Evolutionary conservation across 2,888 invertebrate species (phyloP), one percentile per base, ranked within the genome.

Genomic region (Leptinotarsa juncta): DNA sequence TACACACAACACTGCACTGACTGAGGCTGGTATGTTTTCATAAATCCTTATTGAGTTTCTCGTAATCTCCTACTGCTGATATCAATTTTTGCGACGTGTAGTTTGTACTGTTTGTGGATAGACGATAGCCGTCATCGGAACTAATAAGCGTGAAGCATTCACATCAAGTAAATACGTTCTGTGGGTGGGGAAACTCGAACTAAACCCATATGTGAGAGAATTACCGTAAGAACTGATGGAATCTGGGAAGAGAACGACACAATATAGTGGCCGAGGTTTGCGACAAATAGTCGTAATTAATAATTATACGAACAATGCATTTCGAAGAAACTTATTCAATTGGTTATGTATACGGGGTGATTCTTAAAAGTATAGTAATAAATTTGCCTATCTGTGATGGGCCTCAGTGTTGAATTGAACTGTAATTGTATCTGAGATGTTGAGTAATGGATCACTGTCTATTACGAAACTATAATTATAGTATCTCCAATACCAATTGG

Each of bases 31-130:
- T 62, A 14, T 57, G 23, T 57, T 57, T 57, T 57, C 20, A 26
- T 57, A 23, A 57, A 57, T 62, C 32, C 62, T 32, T 62, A 62
- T 23, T 60, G 60, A 62, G 62, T 62, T 26, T 62, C 62, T 32
- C 62, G 62, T 62, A 42, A 62, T 62, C 62, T 62, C n/a, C n/a
- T 26, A 32, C 20, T 57, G 14, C 32, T 62, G 62, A 62, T 62
- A 62, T 62, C 62, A 62, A 62, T 62, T 62, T 62, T 62, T 62
- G 32, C 62, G 32, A 62, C 62, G 62, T 42, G 20, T 42, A 62
- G 32, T 62, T 32, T 42, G 42, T 42, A 42, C 42, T 32, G 42
- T 42, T 42, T 42, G 62, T 32, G 10, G 62, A 62, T 15, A 62
- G 62, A 7, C 62, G 62, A 62, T 62, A 42, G 32, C 42, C 62